Percentiles rank a stretch among this genome's conserved stretches.
These are phyloP conservation scores for Pemphredon lugubris DNA, from an alignment of 2,888 invertebrate species.

Conservation along the genomic window DNA sequence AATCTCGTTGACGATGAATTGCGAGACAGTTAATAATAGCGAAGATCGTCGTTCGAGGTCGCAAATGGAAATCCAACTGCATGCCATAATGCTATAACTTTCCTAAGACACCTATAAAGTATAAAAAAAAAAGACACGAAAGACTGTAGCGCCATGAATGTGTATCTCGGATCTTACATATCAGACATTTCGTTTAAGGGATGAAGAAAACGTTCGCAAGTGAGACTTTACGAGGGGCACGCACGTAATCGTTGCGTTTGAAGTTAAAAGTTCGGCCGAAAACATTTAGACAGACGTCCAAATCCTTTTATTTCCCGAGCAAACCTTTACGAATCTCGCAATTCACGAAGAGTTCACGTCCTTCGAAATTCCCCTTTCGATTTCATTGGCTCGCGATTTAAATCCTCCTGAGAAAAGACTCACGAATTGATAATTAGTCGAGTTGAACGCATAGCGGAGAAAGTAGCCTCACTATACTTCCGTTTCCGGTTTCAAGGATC, in stretches of 20 bases:
- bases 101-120: slow-evolving; percentile 29
- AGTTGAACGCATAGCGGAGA: slow-evolving; percentile 11
- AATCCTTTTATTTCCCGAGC: slow-evolving; percentile 4
- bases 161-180: slow-evolving; percentile 63
- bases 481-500: slow-evolving; percentile 76
- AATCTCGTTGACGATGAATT: slow-evolving; percentile 42
- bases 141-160: slow-evolving; percentile 52
- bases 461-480: slow-evolving; percentile 51
- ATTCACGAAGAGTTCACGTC: slow-evolving; percentile 30
- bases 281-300: neutral
- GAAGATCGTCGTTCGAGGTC: slow-evolving; percentile 29
- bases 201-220: slow-evolving; percentile 25
- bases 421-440: slow-evolving; percentile 12
- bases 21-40: slow-evolving; percentile 33
- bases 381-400: slow-evolving; percentile 15
- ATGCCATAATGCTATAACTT: slow-evolving; percentile 12
- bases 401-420: slow-evolving; percentile 8
- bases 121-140: slow-evolving; percentile 30
- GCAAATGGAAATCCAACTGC: slow-evolving; percentile 13
- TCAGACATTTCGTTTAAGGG: slow-evolving; percentile 56
- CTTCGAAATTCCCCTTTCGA: slow-evolving; percentile 29
- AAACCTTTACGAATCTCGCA: slow-evolving; percentile 42
- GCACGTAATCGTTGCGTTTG: neutral
- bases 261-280: neutral
- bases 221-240: slow-evolving; percentile 19